A percentile compares a stretch with the other conserved stretches of the same genome.
These are phyloP conservation scores for Pristionchus arcanus DNA, from an alignment of 2,888 invertebrate species.

Conservation along the genomic window DNA sequence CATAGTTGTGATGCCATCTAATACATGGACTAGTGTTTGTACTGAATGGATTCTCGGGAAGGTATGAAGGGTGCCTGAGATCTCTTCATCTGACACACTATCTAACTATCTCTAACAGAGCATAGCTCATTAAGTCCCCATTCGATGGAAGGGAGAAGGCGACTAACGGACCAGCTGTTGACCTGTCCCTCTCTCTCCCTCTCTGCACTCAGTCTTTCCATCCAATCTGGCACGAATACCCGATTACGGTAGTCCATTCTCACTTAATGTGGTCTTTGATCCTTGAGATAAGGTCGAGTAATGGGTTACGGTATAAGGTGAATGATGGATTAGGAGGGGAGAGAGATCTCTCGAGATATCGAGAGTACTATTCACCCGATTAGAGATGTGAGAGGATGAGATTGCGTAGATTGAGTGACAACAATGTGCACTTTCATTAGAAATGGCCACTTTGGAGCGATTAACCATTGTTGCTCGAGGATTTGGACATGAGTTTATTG, in stretches of 20 bases:
- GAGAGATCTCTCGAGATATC: not conserved
- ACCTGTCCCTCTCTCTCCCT: not conserved
- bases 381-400: not conserved
- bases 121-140: constrained; percentile 31
- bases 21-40: not conserved
- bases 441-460: not conserved
- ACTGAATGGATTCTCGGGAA: not conserved
- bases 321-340: constrained; percentile 20
- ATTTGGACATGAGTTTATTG: not conserved
- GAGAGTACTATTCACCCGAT: constrained; percentile 25
- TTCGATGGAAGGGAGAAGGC: constrained; percentile 31
- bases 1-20: not conserved
- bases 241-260: not conserved
- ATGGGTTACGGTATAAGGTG: constrained; percentile 4
- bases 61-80: not conserved
- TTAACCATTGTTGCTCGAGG: not conserved
- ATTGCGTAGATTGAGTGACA: constrained; percentile 17
- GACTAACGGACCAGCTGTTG: constrained; percentile 16
- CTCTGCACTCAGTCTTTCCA: constrained; percentile 1
- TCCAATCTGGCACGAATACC: constrained; percentile 29
- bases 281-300: not conserved
- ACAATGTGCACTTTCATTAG: not conserved
- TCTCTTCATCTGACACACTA: not conserved
- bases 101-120: not conserved
- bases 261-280: constrained; percentile 7